Evolutionary conservation across 1,140 invertebrate species (phyloP), one percentile per base, ranked within the genome.

Genomic region (Tetranychus urticae): DNA sequence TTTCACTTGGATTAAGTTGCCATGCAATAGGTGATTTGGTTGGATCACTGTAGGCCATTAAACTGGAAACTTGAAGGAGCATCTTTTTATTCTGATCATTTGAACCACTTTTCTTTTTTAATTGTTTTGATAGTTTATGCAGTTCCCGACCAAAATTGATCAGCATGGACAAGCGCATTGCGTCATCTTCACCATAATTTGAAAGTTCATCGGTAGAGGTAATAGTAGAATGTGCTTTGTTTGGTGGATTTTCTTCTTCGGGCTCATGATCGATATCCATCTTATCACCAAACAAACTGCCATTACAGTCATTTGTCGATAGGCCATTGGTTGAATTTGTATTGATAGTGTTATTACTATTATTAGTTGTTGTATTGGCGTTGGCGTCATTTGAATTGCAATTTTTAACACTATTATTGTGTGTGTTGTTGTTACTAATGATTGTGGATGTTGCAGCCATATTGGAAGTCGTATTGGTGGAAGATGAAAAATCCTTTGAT

Each of bases 31-130:
- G 91, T 74, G 89, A 93, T 68, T 81, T 82, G 88, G 89, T 96
- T 8, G 93, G 93, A 78, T 97, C 93, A 66, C 88, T 86, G 76
- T 97, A 97, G 13, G 93, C 92, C 68, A 97, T 77, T 68, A 97
- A 79, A 78, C 91, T 96, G 77, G 97, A 97, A 68, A 91, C 92
- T 76, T 97, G 86, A 82, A 93, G 77, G 46, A 96, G 76, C 83
- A 94, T 90, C 75, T 90, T 86, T 72, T 90, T 88, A 74, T 91
- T 90, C 50, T 77, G 77, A 70, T 88, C 83, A 75, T 82, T 86
- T 67, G 82, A 82, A 64, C 85, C 86, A 70, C 85, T 82, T 68
- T 89, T 81, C 68, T 82, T 80, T 64, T 81, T 79, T 60, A 96
- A 75, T 61, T 83, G 80, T 74, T 88, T 81, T 70, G 86, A 90